Evolutionary conservation across 2,888 invertebrate genomes (phyloP).

Genomic region (Fissipunctia ypsillon): DNA sequence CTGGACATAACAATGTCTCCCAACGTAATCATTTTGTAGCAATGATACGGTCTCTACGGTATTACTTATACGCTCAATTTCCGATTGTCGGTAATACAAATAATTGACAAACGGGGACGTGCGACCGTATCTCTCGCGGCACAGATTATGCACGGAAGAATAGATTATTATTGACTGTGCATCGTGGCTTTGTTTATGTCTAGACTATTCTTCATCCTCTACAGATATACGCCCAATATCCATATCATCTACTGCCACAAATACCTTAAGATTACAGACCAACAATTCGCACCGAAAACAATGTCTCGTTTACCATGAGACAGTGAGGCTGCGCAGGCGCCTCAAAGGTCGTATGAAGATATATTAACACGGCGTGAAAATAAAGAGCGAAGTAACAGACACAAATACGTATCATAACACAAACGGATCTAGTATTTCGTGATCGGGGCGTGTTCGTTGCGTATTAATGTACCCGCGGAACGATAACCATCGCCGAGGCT

Average conservation of each 20-base stretch:
- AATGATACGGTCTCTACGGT: conserved; percentile 18
- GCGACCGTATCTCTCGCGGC: conserved; percentile 42
- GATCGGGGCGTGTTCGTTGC: conserved; percentile 87
- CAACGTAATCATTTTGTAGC: conserved; percentile 2
- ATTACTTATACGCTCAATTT: conserved; percentile 71
- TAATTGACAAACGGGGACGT: conserved; percentile 68
- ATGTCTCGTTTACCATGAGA: conserved; percentile 57
- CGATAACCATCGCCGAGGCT: conserved; percentile 85
- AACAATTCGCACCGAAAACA: conserved; percentile 58
- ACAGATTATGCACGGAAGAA: conserved; percentile 30
- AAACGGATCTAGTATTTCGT: conserved; percentile 88
- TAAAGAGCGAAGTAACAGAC: conserved; percentile 76
- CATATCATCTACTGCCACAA: conserved; percentile 28
- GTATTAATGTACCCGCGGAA: conserved; percentile 85
- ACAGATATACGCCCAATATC: neutral
- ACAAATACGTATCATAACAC: conserved; percentile 77
- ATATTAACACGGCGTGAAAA: conserved; percentile 79
- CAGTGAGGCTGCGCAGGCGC: conserved; percentile 30
- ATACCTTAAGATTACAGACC: conserved; percentile 28
- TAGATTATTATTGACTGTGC: neutral
- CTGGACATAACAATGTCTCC: conserved; percentile 10
- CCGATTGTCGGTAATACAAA: conserved; percentile 71
- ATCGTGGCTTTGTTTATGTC: neutral
- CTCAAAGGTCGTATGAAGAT: conserved; percentile 64
- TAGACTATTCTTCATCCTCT: neutral